A percentile compares a stretch with the other conserved stretches of the same genome.
phyloP scores from a whole-genome alignment of 1,140 invertebrate species.

The Nephotettix cincticeps region DNA sequence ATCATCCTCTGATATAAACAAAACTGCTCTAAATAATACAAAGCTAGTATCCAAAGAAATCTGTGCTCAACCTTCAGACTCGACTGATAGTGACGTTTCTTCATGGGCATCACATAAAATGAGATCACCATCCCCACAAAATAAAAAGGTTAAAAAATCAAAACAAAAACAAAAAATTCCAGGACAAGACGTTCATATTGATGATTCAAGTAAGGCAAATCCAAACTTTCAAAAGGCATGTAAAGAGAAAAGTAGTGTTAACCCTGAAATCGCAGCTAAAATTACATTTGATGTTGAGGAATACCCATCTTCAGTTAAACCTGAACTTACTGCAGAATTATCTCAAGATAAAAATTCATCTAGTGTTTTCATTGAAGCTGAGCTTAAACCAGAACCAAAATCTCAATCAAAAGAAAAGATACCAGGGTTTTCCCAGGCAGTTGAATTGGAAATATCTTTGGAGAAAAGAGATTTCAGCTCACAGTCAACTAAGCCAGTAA shows the following conservation, averaged over 20 bases:
- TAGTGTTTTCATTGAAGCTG: conserved; percentile 23
- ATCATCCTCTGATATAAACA: conserved; percentile 1
- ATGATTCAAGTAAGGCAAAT: too few relatives aligned
- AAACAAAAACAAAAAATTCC: neutral
- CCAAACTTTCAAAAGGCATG: too few relatives aligned
- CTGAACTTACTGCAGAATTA: conserved; percentile 16
- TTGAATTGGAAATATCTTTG: conserved; percentile 18
- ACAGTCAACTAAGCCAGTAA: neutral
- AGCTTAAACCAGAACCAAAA: conserved; percentile 17
- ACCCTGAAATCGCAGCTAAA: conserved; percentile 17
- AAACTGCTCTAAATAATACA: neutral
- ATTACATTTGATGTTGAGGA: conserved; percentile 26
- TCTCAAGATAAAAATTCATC: conserved; percentile 20
- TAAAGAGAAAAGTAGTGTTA: too few relatives aligned
- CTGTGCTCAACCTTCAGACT: neutral
- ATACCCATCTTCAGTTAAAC: neutral
- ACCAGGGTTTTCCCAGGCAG: neutral
- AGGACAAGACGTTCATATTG: too few relatives aligned
- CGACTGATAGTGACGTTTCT: neutral
- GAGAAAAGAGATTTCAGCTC: neutral
- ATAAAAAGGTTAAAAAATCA: neutral
- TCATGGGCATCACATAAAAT: conserved; percentile 12
- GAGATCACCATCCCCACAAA: neutral
- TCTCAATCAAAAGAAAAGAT: neutral
- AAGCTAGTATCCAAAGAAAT: neutral